phyloP scores from a whole-genome alignment of 2,888 invertebrate genomes.

The Escarpia spicata region DNA sequence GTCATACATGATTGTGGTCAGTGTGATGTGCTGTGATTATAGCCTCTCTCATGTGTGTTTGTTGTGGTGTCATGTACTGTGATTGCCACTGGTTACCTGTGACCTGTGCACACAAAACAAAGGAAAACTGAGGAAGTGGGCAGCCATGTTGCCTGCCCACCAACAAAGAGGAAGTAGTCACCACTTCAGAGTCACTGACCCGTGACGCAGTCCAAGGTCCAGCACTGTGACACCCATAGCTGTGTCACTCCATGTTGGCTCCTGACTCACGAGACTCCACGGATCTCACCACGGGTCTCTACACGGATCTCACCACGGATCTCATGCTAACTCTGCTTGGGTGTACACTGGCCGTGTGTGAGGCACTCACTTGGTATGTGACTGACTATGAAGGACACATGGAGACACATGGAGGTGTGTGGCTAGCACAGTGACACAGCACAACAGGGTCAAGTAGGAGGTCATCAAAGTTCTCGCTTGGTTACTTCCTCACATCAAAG shows the following conservation, averaged over 20 bases:
- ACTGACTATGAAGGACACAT: not conserved
- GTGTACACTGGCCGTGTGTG: not conserved
- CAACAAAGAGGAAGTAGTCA: not conserved
- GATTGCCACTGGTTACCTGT: not conserved
- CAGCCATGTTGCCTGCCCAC: too few species aligned
- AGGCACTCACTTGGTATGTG: not conserved
- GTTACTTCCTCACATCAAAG: not conserved
- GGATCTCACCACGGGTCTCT: too few species aligned
- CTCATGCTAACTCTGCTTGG: too few species aligned
- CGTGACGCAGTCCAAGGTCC: not conserved
- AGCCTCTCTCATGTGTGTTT: not conserved
- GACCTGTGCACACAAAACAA: not conserved
- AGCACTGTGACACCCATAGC: not conserved
- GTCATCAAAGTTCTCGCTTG: not conserved
- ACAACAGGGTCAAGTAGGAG: not conserved
- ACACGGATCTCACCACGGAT: too few species aligned
- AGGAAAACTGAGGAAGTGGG: not conserved
- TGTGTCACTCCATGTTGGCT: not conserved
- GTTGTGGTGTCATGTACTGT: not conserved
- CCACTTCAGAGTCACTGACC: not conserved
- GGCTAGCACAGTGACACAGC: not conserved
- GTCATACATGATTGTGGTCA: not conserved
- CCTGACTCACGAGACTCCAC: too few species aligned
- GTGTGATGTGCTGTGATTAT: not conserved
- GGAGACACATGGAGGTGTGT: not conserved